Evolutionary conservation across 2,113 vertebrate genomes (phyloP).

Genomic region (Anseranas semipalmata): DNA sequence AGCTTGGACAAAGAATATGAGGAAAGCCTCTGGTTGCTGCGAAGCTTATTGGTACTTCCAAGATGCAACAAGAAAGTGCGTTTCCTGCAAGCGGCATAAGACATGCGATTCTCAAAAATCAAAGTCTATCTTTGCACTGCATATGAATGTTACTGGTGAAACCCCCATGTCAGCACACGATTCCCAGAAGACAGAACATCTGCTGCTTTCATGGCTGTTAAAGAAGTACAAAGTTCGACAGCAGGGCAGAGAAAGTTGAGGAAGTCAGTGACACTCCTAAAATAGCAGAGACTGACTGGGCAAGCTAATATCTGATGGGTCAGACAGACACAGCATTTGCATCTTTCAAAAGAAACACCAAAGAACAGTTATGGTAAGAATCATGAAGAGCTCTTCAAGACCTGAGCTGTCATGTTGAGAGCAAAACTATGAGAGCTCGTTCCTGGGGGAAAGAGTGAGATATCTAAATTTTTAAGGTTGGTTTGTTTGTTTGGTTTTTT

Average conservation of each 20-base stretch:
- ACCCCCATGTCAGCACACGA: not conserved
- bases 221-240: not conserved
- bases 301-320: not conserved
- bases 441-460: not conserved
- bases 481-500: too few species aligned
- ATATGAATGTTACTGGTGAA: not conserved
- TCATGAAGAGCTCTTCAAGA: not conserved
- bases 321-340: not conserved
- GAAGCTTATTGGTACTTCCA: not conserved
- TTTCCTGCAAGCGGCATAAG: not conserved
- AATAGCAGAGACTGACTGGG: not conserved
- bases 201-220: not conserved
- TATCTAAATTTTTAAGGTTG: not conserved
- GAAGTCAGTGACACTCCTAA: not conserved
- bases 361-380: not conserved
- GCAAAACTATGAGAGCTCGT: not conserved
- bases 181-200: not conserved
- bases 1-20: not conserved
- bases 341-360: not conserved
- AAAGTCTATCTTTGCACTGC: not conserved
- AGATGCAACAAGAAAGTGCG: not conserved
- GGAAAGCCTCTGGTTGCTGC: not conserved
- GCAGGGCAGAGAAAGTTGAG: conserved; percentile 12
- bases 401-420: not conserved
- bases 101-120: not conserved